Evolutionary conservation across 37 sponge, comb jelly and placozoan genomes (phyloP).

Genomic region (Bolinopsis microptera): DNA sequence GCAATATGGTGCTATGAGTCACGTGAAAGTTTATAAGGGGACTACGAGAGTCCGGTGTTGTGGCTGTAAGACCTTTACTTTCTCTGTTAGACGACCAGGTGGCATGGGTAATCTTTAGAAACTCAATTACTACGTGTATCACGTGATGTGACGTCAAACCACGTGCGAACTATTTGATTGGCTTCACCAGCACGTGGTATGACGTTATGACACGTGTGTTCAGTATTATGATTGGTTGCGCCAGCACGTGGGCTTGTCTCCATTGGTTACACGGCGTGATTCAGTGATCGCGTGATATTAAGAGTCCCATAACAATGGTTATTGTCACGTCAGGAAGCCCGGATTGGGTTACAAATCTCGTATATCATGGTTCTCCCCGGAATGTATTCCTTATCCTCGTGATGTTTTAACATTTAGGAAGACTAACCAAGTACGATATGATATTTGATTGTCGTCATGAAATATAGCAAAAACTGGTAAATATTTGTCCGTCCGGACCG

Average conservation of each 20-base stretch:
- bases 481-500: background rate
- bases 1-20: no score
- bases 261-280: background rate
- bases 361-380: background rate
- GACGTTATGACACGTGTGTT: background rate
- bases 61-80: no score
- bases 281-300: background rate
- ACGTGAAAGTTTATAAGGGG: no score
- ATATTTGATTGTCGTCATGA: background rate
- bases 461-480: background rate
- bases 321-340: background rate
- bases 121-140: background rate
- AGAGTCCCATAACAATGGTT: background rate
- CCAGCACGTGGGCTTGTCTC: background rate
- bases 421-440: background rate
- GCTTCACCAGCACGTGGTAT: background rate
- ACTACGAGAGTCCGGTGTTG: no score
- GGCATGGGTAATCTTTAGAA: background rate
- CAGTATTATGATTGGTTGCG: background rate
- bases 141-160: background rate
- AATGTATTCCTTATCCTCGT: background rate
- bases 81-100: no score
- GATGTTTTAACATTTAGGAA: background rate
- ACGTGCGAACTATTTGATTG: background rate
- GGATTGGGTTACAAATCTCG: background rate